These are phyloP conservation scores for Drosophila paracracens DNA, from an alignment of 2,888 invertebrate genomes.

Conservation along the genomic window DNA sequence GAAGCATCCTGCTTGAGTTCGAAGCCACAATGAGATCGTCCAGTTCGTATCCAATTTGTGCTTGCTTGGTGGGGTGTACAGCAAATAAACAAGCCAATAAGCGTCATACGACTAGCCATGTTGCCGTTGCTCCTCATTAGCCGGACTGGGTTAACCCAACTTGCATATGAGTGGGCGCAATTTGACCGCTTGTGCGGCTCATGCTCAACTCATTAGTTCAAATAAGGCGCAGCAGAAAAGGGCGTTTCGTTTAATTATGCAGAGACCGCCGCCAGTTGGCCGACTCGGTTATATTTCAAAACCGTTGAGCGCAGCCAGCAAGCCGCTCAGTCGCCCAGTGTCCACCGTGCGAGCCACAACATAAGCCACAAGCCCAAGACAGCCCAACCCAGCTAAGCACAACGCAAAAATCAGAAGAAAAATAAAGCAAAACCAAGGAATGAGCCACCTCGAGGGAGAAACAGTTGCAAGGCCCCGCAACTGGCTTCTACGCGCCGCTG, in stretches of 20 bases:
- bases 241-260: slow-evolving; percentile 69
- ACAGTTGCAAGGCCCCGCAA: slow-evolving; percentile 36
- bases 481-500: slow-evolving; percentile 64
- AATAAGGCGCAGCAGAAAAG: slow-evolving; percentile 54
- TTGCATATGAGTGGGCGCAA: slow-evolving; percentile 28
- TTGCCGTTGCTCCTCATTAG: slow-evolving; percentile 77
- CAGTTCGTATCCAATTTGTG: slow-evolving; percentile 44
- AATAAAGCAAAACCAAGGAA: not conserved
- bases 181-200: slow-evolving; percentile 1
- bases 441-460: slow-evolving; percentile 24
- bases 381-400: not conserved
- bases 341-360: slow-evolving; percentile 33
- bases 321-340: slow-evolving; percentile 58
- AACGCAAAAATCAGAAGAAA: not conserved
- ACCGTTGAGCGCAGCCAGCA: slow-evolving; percentile 44
- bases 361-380: not conserved
- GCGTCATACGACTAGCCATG: slow-evolving; percentile 32
- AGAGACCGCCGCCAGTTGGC: slow-evolving; percentile 40
- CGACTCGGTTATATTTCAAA: slow-evolving; percentile 70
- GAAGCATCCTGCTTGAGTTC: slow-evolving; percentile 4
- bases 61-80: slow-evolving; percentile 1
- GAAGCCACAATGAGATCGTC: not conserved
- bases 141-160: not conserved
- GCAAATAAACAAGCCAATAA: slow-evolving; percentile 74
- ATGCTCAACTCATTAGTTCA: slow-evolving; percentile 68